Percentiles rank a stretch among this genome's conserved stretches.
These are phyloP conservation scores for Yasuhikotakia modesta DNA, from an alignment of 2,797 vertebrate genomes.

Conservation along the genomic window DNA sequence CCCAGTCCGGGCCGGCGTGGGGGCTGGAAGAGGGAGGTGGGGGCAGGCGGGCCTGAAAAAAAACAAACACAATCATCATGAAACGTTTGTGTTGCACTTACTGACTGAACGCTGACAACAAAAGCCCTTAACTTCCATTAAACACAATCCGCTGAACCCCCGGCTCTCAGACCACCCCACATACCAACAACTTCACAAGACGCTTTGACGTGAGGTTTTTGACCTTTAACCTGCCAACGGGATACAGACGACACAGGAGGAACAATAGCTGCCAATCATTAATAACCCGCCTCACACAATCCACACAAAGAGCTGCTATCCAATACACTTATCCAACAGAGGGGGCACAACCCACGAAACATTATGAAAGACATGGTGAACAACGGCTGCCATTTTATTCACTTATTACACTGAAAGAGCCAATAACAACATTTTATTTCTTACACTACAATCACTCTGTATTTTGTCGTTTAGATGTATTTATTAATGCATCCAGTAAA, in stretches of 20 bases:
- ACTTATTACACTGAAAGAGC: too few relatives aligned
- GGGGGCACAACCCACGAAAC: constrained; percentile 21
- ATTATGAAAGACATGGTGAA: too few relatives aligned
- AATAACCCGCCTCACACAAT: constrained; percentile 73
- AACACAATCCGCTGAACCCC: not conserved
- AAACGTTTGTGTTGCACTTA: not conserved
- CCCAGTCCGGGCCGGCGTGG: constrained; percentile 97
- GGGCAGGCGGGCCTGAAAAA: constrained; percentile 82
- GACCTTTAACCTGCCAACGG: constrained; percentile 61
- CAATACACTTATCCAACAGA: constrained; percentile 69
- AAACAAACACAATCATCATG: constrained; percentile 8
- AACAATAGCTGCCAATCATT: constrained; percentile 74
- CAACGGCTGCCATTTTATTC: too few relatives aligned
- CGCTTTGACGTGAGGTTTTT: constrained; percentile 6
- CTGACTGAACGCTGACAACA: not conserved
- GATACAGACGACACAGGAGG: constrained; percentile 57
- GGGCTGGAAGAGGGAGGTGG: constrained; percentile 92
- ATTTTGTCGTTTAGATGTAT: too few relatives aligned
- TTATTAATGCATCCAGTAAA: too few relatives aligned
- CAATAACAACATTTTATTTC: too few relatives aligned
- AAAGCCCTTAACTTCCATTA: not conserved
- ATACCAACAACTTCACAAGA: constrained; percentile 9
- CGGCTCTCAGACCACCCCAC: not conserved
- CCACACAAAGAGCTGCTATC: constrained; percentile 73
- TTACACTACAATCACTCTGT: too few relatives aligned